Conservation (phyloP, 2,888 invertebrate genomes). For the Timema podura region DNA sequence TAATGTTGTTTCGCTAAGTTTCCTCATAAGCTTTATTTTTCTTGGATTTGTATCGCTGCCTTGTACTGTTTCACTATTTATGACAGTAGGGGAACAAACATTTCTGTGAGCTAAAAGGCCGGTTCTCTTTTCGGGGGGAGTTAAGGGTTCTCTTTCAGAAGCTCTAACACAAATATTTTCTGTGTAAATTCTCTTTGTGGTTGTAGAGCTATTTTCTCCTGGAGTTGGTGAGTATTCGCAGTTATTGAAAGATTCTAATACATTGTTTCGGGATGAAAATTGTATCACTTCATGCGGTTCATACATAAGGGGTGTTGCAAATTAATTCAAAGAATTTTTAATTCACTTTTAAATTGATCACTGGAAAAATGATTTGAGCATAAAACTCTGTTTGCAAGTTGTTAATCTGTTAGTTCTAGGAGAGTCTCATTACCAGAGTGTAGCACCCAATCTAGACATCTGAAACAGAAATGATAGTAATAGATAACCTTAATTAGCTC, state of each 20-base stretch:
- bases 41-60: background rate
- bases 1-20: background rate
- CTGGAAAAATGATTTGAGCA: background rate
- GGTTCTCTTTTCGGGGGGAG: background rate
- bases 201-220: background rate
- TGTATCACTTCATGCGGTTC: too few species aligned
- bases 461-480: background rate
- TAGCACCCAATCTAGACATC: constrained; percentile 3
- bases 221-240: background rate
- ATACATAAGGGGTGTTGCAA: background rate
- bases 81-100: background rate
- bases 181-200: too few species aligned
- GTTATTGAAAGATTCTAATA: too few species aligned
- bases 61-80: background rate
- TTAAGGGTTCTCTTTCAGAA: too few species aligned
- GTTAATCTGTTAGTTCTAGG: background rate
- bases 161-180: too few species aligned
- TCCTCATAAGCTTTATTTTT: background rate
- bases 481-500: too few species aligned
- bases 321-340: background rate
- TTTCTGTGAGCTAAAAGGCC: background rate
- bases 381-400: background rate
- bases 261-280: background rate
- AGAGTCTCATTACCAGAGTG: background rate
- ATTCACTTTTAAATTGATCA: constrained; percentile 11